Base-by-base conservation (phyloP, 1,140 invertebrate species). In the Eupristina koningsbergeri region DNA sequence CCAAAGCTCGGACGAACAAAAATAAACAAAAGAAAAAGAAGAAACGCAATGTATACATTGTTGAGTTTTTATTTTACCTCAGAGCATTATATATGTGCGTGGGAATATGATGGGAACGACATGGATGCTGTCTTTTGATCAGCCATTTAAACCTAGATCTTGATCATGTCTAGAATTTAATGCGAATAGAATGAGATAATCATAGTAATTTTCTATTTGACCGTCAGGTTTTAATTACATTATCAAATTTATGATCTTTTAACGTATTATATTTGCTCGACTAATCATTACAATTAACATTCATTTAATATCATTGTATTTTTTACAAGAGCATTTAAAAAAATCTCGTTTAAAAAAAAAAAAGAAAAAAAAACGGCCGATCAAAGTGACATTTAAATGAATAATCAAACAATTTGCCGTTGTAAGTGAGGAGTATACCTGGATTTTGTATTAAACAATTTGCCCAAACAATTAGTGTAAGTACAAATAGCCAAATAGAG, bases 381-480 rank as follows among this genome's bases (percentile, higher is more conserved):
- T 64, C 13, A n/a, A n/a, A n/a, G n/a, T n/a, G n/a, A n/a, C n/a
- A n/a, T n/a, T n/a, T n/a, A n/a, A n/a, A n/a, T n/a, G n/a, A n/a
- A n/a, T n/a, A n/a, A n/a, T n/a, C n/a, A 19, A 58, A 67, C 22
- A 0, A 0, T 67, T 13, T 9, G 29, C 29, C 8, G 8, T 19
- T 67, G 3, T 34, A 34, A 64, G 15, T 15, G 63, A 64, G 34
- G 11, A 64, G 17, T 17, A 34, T 39, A 13, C 41, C 36, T 45
- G 41, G 39, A 73, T 0, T 74, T 53, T 3, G n/a, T 19, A 53
- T 75, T 3, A 34, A 75, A 34, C 50, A 31, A 34, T 47, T 75
- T 75, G 19, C 29, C 15, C 15, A 53, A 75, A 17, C 45, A 75
- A 75, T 75, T 75, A 75, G 45, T 41, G 41, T n/a, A 13, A 41